These are phyloP conservation scores for Acropternis orthonyx DNA, from an alignment of 2,797 vertebrate species.

Conservation along the genomic window DNA sequence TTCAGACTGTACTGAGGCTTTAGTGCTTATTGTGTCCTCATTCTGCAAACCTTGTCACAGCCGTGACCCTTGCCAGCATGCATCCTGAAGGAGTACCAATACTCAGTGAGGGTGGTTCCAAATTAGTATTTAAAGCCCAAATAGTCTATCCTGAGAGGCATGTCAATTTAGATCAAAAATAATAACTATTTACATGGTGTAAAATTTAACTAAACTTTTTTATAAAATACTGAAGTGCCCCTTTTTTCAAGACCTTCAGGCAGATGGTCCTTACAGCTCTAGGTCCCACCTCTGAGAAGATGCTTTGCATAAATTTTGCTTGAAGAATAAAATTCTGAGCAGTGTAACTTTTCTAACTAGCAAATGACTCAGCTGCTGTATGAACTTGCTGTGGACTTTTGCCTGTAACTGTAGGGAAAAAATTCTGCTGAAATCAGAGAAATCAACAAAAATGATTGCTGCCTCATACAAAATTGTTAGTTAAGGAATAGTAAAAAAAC, in stretches of 20 bases:
- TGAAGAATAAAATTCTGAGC: background rate
- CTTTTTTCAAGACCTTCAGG: background rate
- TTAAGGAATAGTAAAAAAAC: background rate
- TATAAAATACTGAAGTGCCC: background rate
- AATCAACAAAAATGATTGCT: background rate
- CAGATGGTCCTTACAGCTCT: background rate
- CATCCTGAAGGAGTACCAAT: background rate
- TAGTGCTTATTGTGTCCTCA: background rate
- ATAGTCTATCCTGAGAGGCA: background rate
- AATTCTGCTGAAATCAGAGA: background rate
- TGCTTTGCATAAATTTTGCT: background rate
- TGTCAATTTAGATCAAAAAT: background rate
- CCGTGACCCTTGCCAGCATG: background rate
- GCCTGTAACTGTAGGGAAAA: background rate
- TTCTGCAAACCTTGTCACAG: background rate
- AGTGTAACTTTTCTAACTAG: background rate
- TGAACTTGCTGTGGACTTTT: background rate
- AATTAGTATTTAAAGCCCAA: background rate
- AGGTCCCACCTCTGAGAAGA: background rate
- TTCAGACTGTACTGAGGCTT: background rate
- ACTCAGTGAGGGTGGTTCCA: background rate
- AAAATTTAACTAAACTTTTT: background rate
- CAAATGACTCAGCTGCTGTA: background rate
- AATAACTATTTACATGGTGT: background rate
- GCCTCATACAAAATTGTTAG: background rate